Evolutionary conservation across 1,140 invertebrate species (phyloP), one percentile per base, ranked within the genome.

Genomic region (Lordiphosa mommai): DNA sequence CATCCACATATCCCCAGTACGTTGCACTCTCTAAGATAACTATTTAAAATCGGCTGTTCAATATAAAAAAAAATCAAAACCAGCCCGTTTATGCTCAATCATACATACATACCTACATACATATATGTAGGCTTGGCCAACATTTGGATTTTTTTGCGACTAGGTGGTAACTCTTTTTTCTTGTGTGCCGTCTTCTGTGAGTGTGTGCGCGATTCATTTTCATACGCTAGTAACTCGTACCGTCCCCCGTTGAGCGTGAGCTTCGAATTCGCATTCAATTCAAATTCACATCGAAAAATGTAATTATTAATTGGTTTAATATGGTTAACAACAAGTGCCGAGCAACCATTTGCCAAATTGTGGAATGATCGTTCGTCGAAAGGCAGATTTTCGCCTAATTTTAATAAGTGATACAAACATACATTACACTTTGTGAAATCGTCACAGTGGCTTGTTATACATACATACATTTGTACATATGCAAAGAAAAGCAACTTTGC

Each of bases 111-210:
- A 23, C 20, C 4, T 7, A 7, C 4, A 7, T 5, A 23, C 6
- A 6, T 7, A 7, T 5, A 23, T 23, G 23, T 7, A 27, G 5
- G 6, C 23, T 27, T 27, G 6, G 10, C 1, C 14, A 43, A 13
- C 10, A 12, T 14, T 57, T n/a, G 4, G 13, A 29, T 38, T 52
- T 38, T 38, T 16, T 27, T 27, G 16, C 13, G n/a, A 14, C 33
- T 29, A 60, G 76, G 76, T 80, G 76, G 71, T 76, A 80, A 60
- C 58, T 40, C 61, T 60, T 29, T n/a, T 12, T 43, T 43, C 40
- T 27, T 43, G 23, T 23, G 14, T 51, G 46, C 46, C 60, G 38
- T 55, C 59, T 63, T 43, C 20, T 64, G 41, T 66, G 30, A 64
- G 59, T 64, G 50, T 66, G 43, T 65, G 59, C n/a, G 49, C 5